Evolutionary conservation across 1,140 invertebrate genomes (phyloP).

Genomic region (Pogonognathellus flavescens): DNA sequence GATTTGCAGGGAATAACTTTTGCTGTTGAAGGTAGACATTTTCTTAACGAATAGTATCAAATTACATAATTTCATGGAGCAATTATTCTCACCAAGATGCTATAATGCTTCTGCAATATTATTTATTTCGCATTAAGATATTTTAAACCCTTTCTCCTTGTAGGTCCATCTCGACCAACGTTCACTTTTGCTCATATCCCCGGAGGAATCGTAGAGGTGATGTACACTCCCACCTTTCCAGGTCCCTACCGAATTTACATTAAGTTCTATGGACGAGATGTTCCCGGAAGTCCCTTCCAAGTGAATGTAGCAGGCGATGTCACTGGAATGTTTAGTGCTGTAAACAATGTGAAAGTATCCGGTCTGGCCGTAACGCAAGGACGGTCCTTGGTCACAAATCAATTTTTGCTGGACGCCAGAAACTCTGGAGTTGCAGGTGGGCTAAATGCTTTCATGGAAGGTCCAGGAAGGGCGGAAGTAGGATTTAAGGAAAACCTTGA

Average conservation of each 20-base stretch:
- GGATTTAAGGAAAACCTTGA: conserved; percentile 67
- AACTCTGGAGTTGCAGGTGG: conserved; percentile 64
- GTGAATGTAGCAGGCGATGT: conserved; percentile 62
- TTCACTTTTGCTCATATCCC: conserved; percentile 61
- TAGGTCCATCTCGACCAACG: conserved; percentile 64
- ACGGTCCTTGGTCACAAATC: conserved; percentile 64
- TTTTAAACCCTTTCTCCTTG: conserved; percentile 4
- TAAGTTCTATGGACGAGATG: conserved; percentile 65
- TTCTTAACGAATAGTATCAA: too few species aligned
- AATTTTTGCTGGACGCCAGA: conserved; percentile 65
- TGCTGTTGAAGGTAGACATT: conserved; percentile 66
- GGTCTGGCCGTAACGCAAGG: conserved; percentile 62
- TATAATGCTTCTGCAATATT: not conserved
- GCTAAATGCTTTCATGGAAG: conserved; percentile 66
- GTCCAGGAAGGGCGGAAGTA: conserved; percentile 66
- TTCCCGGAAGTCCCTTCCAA: conserved; percentile 64
- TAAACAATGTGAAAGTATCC: conserved; percentile 59
- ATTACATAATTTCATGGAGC: too few species aligned
- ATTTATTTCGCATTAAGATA: not conserved
- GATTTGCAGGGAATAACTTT: conserved; percentile 65
- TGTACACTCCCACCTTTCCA: conserved; percentile 63
- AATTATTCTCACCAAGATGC: not conserved
- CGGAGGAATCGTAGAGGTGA: conserved; percentile 62
- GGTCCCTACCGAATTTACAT: conserved; percentile 62
- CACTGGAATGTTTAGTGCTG: conserved; percentile 56